These are phyloP conservation scores for Thumatha senex DNA, from an alignment of 2,888 invertebrate species.

Conservation along the genomic window DNA sequence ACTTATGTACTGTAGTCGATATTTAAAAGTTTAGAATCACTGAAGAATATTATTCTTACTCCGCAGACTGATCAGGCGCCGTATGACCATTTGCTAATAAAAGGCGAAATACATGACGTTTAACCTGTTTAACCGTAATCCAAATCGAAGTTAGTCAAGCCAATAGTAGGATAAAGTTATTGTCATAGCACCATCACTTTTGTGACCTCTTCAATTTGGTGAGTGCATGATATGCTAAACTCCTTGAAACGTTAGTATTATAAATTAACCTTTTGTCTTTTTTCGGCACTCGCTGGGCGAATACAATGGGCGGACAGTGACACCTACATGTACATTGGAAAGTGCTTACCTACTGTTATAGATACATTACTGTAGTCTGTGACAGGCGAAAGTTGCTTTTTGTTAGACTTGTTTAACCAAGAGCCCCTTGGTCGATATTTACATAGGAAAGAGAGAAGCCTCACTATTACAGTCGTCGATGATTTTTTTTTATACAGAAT, in stretches of 20 bases:
- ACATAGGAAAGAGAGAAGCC: conserved; percentile 32
- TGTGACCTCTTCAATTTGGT: conserved; percentile 5
- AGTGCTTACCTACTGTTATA: conserved; percentile 54
- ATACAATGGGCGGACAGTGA: conserved; percentile 64
- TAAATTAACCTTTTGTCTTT: conserved; percentile 65
- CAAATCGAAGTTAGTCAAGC: too few relatives aligned
- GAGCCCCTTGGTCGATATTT: conserved; percentile 55
- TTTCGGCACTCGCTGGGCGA: conserved; percentile 63
- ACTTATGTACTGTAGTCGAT: too few relatives aligned
- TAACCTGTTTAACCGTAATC: too few relatives aligned
- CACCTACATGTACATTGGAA: conserved; percentile 73
- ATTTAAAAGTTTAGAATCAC: too few relatives aligned
- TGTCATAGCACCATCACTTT: not conserved
- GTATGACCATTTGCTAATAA: too few relatives aligned
- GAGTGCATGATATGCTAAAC: conserved; percentile 13
- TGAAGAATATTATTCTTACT: too few relatives aligned
- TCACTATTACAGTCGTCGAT: not conserved
- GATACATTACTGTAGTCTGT: conserved; percentile 48
- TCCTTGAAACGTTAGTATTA: not conserved
- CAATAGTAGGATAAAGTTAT: too few relatives aligned
- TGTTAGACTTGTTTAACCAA: conserved; percentile 53
- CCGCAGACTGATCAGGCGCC: too few relatives aligned
- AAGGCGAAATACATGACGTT: too few relatives aligned
- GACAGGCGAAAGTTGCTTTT: conserved; percentile 67
- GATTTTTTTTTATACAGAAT: conserved; percentile 27